Base-by-base conservation (phyloP, 2,797 vertebrate species). In the Paguma larvata region DNA sequence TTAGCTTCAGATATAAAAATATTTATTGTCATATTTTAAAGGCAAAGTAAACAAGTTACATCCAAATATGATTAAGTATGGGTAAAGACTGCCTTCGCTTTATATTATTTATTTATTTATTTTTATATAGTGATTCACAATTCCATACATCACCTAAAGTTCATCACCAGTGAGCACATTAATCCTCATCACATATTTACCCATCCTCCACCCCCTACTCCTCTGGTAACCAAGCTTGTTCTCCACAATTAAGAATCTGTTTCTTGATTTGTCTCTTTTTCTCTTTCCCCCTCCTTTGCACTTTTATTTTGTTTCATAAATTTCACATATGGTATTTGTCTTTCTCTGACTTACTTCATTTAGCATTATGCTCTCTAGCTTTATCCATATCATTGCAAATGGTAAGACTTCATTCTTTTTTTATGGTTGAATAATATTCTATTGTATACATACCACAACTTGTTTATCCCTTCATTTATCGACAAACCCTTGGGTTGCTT, bases 21-120 rank as follows among this genome's bases (percentile, higher is more conserved):
- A 98, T 98, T 99, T 98, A 98, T 98, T 98, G 98, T 98, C 98
- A 98, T 98, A 97, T 98, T 99, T 99, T 99, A 98, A 99, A 98
- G 98, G 97, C 90, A 93, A 97, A 98, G 97, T 89, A 93, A 97
- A 98, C 98, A 62, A 62, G 80, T 92, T 98, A 98, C 98, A 98
- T 98, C 98, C 98, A 98, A 98, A 99, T 48, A 79, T n/a, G 14
- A 79, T 53, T 87, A 98, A 99, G 98, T 98, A 98, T 98, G 97
- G 87, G 38, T 98, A 98, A 98, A 98, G 98, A 88, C 98, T 99
- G 98, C 97, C 48, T 51, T 51, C 48, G 14, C 48, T 51, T 51
- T 51, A 48, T 51, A 51, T 38, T 38, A 2, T 38, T 51, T 51
- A 51, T 51, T 51, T 48, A 48, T 48, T 48, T 51, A 51, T 51